Evolutionary conservation across 1,140 invertebrate species (phyloP).

Genomic region (Orchestia grillus): DNA sequence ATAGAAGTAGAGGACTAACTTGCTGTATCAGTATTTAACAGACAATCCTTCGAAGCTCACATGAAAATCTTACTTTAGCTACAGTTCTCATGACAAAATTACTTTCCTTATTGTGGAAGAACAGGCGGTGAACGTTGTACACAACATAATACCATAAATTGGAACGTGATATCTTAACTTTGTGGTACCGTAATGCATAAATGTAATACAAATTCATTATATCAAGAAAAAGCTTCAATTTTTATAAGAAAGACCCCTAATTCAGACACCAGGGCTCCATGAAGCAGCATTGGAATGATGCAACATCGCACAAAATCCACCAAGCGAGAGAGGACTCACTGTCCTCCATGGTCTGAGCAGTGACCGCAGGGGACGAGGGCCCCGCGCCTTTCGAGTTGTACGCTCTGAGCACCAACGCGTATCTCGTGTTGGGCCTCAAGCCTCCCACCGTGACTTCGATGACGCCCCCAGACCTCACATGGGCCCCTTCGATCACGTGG

Average conservation of each 20-base stretch:
- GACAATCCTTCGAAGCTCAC: too few relatives aligned
- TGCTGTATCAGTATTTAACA: too few relatives aligned
- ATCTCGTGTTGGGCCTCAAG: slow-evolving; percentile 70
- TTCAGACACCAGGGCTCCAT: not conserved
- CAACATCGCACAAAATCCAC: not conserved
- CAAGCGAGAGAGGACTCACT: slow-evolving; percentile 51
- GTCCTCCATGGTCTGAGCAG: slow-evolving; percentile 84
- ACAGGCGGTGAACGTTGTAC: too few relatives aligned
- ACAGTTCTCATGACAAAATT: too few relatives aligned
- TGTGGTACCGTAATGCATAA: too few relatives aligned
- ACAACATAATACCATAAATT: too few relatives aligned
- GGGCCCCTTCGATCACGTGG: not conserved
- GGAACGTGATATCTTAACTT: too few relatives aligned
- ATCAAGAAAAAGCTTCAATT: not conserved
- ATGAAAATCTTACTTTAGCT: too few relatives aligned
- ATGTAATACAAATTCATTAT: not conserved
- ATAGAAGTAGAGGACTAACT: too few relatives aligned
- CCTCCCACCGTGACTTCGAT: slow-evolving; percentile 8
- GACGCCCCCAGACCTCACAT: not conserved
- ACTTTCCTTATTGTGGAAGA: too few relatives aligned
- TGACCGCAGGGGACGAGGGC: slow-evolving; percentile 84
- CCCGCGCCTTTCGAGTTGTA: slow-evolving; percentile 95
- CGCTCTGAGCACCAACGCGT: slow-evolving; percentile 93
- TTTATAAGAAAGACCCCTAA: not conserved
- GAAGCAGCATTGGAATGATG: not conserved